Conservation (phyloP, 2,888 invertebrate genomes). For the Troilus luridus region DNA sequence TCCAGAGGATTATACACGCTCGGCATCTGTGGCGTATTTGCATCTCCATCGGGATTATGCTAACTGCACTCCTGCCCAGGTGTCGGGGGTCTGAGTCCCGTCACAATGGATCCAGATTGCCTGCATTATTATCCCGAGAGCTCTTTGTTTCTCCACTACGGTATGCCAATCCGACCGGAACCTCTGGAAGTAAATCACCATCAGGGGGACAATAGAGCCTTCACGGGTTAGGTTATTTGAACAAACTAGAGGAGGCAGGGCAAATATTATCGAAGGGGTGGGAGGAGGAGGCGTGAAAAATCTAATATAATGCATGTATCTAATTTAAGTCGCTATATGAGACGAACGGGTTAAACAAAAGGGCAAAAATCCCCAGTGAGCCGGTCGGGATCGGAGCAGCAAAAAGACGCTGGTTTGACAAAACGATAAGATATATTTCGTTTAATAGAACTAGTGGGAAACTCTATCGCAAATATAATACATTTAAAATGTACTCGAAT, state of each 20-base stretch:
- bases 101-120: constrained; percentile 22
- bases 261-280: not conserved
- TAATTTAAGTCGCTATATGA: not conserved
- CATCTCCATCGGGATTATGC: constrained; percentile 41
- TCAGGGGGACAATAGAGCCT: not conserved
- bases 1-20: not conserved
- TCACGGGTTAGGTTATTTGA: constrained; percentile 14
- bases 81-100: not conserved
- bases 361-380: not conserved
- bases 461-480: too few species aligned
- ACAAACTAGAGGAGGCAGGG: not conserved
- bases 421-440: not conserved
- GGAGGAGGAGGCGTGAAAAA: not conserved
- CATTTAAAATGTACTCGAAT: too few species aligned
- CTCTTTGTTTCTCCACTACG: constrained; percentile 9
- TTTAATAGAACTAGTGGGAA: too few species aligned
- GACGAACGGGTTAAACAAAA: not conserved
- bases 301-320: not conserved
- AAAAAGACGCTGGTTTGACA: too few species aligned
- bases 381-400: not conserved
- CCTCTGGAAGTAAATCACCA: not conserved
- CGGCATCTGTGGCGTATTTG: constrained; percentile 1
- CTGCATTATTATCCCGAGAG: not conserved
- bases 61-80: constrained; percentile 35
- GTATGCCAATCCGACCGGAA: constrained; percentile 13